Evolutionary conservation across 2,888 invertebrate species (phyloP).

Genomic region (Sminthurides aquaticus): DNA sequence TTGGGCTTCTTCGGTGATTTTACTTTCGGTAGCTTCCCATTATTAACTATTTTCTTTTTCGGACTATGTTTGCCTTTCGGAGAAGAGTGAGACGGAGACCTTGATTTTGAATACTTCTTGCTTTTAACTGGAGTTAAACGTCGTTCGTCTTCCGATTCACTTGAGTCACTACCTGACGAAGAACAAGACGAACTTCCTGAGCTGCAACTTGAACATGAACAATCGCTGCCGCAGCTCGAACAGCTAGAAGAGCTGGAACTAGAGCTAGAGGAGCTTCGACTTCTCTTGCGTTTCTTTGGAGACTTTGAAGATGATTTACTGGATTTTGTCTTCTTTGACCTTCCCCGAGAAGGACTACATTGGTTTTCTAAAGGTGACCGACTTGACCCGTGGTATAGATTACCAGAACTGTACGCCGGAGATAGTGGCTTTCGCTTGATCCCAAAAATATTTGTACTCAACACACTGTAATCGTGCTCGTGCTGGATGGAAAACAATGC

Average conservation of each 20-base stretch:
- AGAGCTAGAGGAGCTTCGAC: constrained; percentile 58
- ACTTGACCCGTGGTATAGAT: background rate
- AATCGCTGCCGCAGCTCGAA: constrained; percentile 75
- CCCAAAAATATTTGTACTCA: background rate
- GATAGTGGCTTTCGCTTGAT: constrained; percentile 13
- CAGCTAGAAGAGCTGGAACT: constrained; percentile 59
- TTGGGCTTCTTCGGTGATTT: constrained; percentile 7
- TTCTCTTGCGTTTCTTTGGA: constrained; percentile 36
- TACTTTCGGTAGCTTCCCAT: constrained; percentile 7
- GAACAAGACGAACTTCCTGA: constrained; percentile 56
- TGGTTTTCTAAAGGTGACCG: constrained; percentile 6
- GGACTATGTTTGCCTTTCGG: background rate
- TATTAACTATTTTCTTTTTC: constrained; percentile 1
- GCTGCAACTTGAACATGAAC: constrained; percentile 69
- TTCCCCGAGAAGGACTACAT: background rate
- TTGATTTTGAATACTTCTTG: background rate
- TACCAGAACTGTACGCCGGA: background rate
- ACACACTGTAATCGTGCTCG: constrained; percentile 36
- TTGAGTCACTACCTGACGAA: constrained; percentile 47
- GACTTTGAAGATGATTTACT: background rate
- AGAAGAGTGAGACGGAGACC: background rate
- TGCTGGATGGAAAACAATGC: constrained; percentile 31
- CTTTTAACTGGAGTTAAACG: background rate
- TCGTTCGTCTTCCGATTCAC: constrained; percentile 18
- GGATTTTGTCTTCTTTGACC: background rate